These are phyloP conservation scores for Trachelipus rathkii DNA, from an alignment of 1,140 invertebrate species.

Conservation along the genomic window DNA sequence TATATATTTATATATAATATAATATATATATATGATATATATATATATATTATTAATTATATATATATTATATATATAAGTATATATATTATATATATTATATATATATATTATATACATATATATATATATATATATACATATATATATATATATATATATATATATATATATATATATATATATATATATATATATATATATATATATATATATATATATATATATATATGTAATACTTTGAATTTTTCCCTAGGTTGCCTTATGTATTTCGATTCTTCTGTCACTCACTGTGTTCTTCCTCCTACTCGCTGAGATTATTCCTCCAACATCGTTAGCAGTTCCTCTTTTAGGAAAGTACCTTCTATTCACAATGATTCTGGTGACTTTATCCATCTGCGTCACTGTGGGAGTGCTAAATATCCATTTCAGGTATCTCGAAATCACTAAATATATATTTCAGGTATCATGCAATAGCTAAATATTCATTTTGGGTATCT, in stretches of 20 bases:
- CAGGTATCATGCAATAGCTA: constrained; percentile 34
- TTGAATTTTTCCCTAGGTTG: constrained; percentile 60
- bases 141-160: constrained; percentile 40
- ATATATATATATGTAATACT: too few relatives aligned
- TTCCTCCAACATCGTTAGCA: constrained; percentile 95
- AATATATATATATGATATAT: too few relatives aligned
- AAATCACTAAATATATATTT: constrained; percentile 32
- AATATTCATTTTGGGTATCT: constrained; percentile 35
- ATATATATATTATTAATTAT: too few relatives aligned
- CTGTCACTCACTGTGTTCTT: constrained; percentile 99
- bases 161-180: too few relatives aligned
- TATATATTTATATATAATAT: too few relatives aligned
- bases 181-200: constrained; percentile 84
- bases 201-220: constrained; percentile 33
- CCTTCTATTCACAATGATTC: constrained; percentile 98
- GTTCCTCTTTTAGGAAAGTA: constrained; percentile 98
- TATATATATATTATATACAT: too few relatives aligned
- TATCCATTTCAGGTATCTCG: constrained; percentile 32
- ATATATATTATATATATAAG: too few relatives aligned
- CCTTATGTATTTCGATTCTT: constrained; percentile 95
- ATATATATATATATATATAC: constrained; percentile 19
- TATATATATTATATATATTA: too few relatives aligned
- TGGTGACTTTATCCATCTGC: constrained; percentile 71
- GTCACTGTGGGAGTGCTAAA: constrained; percentile 39
- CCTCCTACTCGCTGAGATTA: constrained; percentile 93